Evolutionary conservation across 2,113 vertebrate species (phyloP).

Genomic region (Thymallus thymallus): DNA sequence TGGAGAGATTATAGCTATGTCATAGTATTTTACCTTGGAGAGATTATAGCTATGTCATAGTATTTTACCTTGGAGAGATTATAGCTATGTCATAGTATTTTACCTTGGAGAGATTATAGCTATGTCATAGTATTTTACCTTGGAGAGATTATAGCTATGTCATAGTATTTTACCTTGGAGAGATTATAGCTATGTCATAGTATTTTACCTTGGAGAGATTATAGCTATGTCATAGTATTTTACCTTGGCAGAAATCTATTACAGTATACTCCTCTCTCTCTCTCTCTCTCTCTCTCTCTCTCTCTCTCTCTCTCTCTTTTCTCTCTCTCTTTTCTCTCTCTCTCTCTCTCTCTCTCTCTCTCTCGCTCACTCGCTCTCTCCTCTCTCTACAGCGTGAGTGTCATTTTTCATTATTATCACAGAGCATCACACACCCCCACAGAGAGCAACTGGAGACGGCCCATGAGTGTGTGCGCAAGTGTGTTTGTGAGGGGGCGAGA

Average conservation of each 20-base stretch:
- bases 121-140: neutral
- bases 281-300: no score
- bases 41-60: neutral
- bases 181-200: no score
- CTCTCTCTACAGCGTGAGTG: neutral
- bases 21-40: no score
- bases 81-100: no score
- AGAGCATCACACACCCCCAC: conserved; percentile 8
- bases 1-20: no score
- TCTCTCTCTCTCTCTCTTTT: no score
- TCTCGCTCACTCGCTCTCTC: neutral
- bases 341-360: neutral
- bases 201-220: neutral
- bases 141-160: no score
- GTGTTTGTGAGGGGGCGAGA: neutral
- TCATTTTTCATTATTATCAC: conserved; percentile 7
- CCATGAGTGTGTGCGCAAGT: neutral
- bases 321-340: no score
- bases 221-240: no score
- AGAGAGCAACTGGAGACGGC: neutral
- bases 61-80: neutral
- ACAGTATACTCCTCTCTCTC: neutral
- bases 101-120: neutral
- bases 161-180: no score
- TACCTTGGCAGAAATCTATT: neutral